Conservation (phyloP, 2,888 invertebrate genomes). For the Ichneumoninae sp. region DNA sequence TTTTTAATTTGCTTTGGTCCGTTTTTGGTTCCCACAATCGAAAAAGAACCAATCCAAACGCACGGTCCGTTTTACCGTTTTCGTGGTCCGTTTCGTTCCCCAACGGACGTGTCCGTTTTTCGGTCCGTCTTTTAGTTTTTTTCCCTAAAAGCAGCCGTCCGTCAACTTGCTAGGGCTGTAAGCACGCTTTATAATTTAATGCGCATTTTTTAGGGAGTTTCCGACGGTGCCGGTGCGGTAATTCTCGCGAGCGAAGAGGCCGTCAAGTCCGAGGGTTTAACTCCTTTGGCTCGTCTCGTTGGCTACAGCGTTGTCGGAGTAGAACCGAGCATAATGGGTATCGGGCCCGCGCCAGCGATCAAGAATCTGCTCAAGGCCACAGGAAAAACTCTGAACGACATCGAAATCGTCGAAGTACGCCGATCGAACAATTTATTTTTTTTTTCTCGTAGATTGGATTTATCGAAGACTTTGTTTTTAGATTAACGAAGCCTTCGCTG, state of each 20-base stretch:
- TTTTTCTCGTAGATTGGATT: background rate
- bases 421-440: background rate
- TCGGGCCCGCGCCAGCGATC: conserved; percentile 98
- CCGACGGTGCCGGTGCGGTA: conserved; percentile 98
- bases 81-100: too few relatives aligned
- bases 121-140: too few relatives aligned
- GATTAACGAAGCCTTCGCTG: conserved; percentile 99
- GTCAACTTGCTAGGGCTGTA: background rate
- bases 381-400: conserved; percentile 92
- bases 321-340: conserved; percentile 99
- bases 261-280: conserved; percentile 91
- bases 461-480: conserved; percentile 79
- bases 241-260: conserved; percentile 96
- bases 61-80: too few relatives aligned
- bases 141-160: too few relatives aligned
- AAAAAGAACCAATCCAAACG: too few relatives aligned
- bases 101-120: too few relatives aligned
- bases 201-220: conserved; percentile 91
- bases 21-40: too few relatives aligned
- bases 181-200: background rate
- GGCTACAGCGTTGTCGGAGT: conserved; percentile 97
- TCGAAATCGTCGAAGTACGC: conserved; percentile 96
- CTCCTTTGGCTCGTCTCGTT: conserved; percentile 95
- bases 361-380: conserved; percentile 92
- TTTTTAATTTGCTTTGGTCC: too few relatives aligned